These are phyloP conservation scores for Phymatocera aterrima DNA, from an alignment of 2,888 invertebrate genomes.

Conservation along the genomic window DNA sequence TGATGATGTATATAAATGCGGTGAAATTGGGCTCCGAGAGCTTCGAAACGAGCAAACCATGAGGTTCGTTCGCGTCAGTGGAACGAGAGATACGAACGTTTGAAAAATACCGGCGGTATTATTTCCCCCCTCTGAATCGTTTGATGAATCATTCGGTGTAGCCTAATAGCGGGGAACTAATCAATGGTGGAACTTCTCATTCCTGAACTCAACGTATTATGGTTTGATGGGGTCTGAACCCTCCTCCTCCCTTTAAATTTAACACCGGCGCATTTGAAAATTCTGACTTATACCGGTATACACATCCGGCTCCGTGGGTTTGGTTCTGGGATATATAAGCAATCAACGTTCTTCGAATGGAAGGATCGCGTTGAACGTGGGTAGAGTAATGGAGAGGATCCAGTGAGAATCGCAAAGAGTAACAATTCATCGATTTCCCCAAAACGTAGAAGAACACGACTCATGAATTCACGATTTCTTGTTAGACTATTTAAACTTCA, in stretches of 20 bases:
- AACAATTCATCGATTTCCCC: neutral
- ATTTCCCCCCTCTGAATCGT: neutral
- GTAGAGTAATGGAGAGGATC: neutral
- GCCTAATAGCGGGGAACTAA: neutral
- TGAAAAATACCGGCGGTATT: too few species aligned
- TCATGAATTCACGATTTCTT: neutral
- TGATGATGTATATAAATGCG: too few species aligned
- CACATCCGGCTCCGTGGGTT: neutral
- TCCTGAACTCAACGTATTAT: neutral
- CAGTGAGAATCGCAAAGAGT: neutral
- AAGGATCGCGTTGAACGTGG: neutral
- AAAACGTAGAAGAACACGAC: neutral
- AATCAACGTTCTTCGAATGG: neutral
- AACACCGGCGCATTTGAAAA: neutral
- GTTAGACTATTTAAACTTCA: neutral
- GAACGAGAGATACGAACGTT: too few species aligned
- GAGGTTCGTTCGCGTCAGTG: neutral
- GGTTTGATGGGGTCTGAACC: conserved; percentile 1
- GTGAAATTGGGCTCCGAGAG: too few species aligned
- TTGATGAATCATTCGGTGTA: neutral
- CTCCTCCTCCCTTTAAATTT: neutral
- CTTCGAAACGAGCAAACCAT: too few species aligned
- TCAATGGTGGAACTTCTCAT: neutral
- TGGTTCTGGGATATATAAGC: neutral
- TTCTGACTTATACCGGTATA: neutral